Conservation (phyloP, 2,888 invertebrate species). For the Ctena decussata region DNA sequence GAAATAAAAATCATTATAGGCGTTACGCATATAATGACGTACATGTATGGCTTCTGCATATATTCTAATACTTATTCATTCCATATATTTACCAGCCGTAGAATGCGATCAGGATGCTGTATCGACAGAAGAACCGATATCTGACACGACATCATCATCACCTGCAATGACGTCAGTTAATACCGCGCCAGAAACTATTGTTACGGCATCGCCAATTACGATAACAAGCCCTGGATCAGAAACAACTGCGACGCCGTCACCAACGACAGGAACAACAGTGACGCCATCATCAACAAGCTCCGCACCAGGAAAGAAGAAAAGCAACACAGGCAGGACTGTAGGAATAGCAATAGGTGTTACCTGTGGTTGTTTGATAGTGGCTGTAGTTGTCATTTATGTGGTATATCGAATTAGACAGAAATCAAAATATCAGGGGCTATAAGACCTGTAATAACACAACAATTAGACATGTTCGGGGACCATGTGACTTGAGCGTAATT, state of each 20-base stretch:
- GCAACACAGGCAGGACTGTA: background rate
- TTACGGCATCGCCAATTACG: background rate
- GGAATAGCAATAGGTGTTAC: background rate
- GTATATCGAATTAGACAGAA: too few species aligned
- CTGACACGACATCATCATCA: background rate
- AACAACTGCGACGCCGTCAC: background rate
- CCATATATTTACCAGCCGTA: background rate
- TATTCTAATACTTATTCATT: too few species aligned
- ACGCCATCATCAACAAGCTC: background rate
- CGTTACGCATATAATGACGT: too few species aligned
- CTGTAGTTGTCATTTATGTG: background rate
- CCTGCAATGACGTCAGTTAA: background rate
- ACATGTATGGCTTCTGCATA: too few species aligned
- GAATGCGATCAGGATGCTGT: background rate
- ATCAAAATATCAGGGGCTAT: too few species aligned
- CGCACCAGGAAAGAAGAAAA: background rate
- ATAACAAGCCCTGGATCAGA: background rate
- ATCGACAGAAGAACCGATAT: background rate
- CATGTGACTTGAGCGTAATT: too few species aligned
- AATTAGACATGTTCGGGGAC: too few species aligned
- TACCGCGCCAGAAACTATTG: too few species aligned
- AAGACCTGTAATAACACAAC: too few species aligned
- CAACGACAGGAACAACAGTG: background rate
- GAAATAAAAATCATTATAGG: too few species aligned
- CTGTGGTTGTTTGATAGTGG: background rate